Percentiles rank a stretch among this genome's conserved stretches.
Evolutionary conservation across 2,113 vertebrate species (phyloP).

Genomic region (Trematomus loennbergii): DNA sequence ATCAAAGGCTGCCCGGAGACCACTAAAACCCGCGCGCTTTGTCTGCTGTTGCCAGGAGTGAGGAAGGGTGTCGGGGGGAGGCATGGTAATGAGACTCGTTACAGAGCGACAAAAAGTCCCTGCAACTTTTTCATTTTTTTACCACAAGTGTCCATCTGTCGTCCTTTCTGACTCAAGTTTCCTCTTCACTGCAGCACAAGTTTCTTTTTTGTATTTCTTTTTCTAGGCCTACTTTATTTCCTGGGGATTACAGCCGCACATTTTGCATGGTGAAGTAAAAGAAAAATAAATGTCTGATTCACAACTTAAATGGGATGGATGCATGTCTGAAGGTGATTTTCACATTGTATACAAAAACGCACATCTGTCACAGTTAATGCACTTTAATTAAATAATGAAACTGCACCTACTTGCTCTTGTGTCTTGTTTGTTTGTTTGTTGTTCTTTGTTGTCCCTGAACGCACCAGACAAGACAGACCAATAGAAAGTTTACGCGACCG

Average conservation of each 20-base stretch:
- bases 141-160: conserved; percentile 52
- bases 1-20: conserved; percentile 87
- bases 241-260: not conserved
- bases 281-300: not conserved
- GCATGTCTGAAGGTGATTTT: not conserved
- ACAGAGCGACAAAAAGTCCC: conserved; percentile 78
- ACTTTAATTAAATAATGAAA: not conserved
- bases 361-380: not conserved
- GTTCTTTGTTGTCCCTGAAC: conserved; percentile 43
- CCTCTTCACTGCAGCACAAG: not conserved
- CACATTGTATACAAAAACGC: not conserved
- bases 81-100: conserved; percentile 88
- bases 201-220: not conserved
- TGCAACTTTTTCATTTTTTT: conserved; percentile 68
- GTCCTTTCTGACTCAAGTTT: conserved; percentile 28
- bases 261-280: not conserved
- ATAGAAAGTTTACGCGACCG: conserved; percentile 53
- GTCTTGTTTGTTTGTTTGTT: conserved; percentile 19
- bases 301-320: too few relatives aligned
- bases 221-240: not conserved
- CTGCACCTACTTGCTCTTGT: too few relatives aligned
- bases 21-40: conserved; percentile 84
- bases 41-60: conserved; percentile 88
- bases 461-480: conserved; percentile 41
- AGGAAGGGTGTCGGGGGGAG: conserved; percentile 78